Conservation (phyloP, 2,113 vertebrate genomes). For the Ochotona curzoniae region DNA sequence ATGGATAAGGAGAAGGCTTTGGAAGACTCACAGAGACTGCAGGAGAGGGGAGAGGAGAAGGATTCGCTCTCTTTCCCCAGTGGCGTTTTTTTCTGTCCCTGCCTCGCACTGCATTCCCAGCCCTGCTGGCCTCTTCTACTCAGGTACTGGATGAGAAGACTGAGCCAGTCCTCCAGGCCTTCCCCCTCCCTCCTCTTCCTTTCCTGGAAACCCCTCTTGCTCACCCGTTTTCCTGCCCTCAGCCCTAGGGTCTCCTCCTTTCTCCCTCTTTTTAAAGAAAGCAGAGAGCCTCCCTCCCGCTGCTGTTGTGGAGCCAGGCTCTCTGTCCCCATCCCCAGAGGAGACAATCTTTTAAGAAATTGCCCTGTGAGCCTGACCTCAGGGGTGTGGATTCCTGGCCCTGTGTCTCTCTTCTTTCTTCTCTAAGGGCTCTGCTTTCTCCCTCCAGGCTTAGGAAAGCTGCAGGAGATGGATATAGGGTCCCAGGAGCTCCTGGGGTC, state of each 20-base stretch:
- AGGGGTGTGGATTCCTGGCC: neutral
- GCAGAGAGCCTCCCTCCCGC: neutral
- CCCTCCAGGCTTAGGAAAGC: slow-evolving; percentile 35
- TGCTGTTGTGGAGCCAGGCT: neutral
- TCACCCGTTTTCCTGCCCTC: neutral
- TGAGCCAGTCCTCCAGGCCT: neutral
- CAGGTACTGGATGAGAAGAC: neutral
- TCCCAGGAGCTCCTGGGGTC: neutral
- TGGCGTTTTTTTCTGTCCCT: too few species aligned
- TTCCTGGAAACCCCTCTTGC: neutral
- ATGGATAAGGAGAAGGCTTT: neutral
- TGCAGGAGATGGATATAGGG: neutral
- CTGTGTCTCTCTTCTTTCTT: neutral
- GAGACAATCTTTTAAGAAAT: neutral
- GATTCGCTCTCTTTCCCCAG: too few species aligned
- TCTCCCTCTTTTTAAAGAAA: neutral
- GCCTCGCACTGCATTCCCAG: too few species aligned
- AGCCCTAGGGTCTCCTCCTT: neutral
- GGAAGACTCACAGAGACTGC: neutral
- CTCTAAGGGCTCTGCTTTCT: neutral
- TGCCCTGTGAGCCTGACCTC: neutral
- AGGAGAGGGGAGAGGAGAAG: neutral
- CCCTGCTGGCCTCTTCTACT: too few species aligned
- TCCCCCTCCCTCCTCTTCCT: neutral
- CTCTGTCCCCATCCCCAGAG: neutral